phyloP scores from a whole-genome alignment of 2,797 vertebrate species.

The Podarcis lilfordi region DNA sequence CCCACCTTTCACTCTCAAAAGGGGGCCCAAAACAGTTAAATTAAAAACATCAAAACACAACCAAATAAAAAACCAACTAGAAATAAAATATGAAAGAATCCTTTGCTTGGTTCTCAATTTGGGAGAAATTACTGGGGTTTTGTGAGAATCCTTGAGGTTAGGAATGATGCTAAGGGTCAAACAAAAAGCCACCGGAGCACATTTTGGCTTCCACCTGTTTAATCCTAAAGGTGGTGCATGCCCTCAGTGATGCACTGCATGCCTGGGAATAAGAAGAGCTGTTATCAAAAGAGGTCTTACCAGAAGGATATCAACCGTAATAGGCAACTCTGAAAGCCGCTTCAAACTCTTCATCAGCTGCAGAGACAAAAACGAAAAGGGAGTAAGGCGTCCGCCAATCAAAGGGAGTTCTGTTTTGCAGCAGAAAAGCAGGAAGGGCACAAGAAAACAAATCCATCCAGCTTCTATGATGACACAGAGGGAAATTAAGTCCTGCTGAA shows the following conservation, averaged over 20 bases:
- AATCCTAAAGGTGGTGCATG: no score
- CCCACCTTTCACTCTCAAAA: neutral
- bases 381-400: neutral
- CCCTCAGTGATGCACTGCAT: neutral
- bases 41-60: neutral
- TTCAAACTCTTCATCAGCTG: slow-evolving; percentile 94
- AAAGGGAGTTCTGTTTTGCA: neutral
- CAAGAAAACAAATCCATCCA: neutral
- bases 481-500: neutral
- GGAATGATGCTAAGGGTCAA: neutral
- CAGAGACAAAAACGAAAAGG: slow-evolving; percentile 54
- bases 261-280: fast-evolving
- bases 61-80: neutral
- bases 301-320: slow-evolving; percentile 96
- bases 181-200: no score
- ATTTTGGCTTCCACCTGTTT: no score
- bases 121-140: neutral
- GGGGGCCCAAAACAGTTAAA: neutral
- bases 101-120: neutral
- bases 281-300: slow-evolving; percentile 80
- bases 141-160: neutral
- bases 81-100: neutral
- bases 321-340: slow-evolving; percentile 90
- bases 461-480: neutral
- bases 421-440: neutral